A percentile compares a stretch with the other conserved stretches of the same genome.
These are phyloP conservation scores for Notolabrus celidotus DNA, from an alignment of 2,797 vertebrate genomes.

Conservation along the genomic window DNA sequence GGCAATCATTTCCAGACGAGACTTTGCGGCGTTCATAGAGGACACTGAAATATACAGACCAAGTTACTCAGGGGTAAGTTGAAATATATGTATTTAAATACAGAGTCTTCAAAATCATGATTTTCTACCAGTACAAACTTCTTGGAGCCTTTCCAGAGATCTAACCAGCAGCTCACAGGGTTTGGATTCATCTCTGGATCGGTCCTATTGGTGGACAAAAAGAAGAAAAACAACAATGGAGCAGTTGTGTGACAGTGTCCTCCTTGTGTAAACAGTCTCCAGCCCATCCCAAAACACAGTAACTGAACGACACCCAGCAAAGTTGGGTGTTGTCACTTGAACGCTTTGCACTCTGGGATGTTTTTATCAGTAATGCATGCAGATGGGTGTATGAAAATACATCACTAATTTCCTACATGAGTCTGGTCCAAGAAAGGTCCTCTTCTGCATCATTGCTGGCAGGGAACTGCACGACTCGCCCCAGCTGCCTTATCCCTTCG, in stretches of 20 bases:
- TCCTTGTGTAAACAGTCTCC: constrained; percentile 49
- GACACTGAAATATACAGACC: constrained; percentile 78
- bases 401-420: not conserved
- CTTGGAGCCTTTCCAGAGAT: constrained; percentile 86
- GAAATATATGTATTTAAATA: not conserved
- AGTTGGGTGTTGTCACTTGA: constrained; percentile 26
- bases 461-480: constrained; percentile 23
- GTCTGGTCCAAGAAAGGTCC: not conserved
- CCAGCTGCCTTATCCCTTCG: constrained; percentile 47
- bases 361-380: not conserved
- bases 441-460: constrained; percentile 31
- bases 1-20: constrained; percentile 85
- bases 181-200: constrained; percentile 68
- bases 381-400: constrained; percentile 4
- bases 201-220: constrained; percentile 81
- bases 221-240: constrained; percentile 57
- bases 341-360: constrained; percentile 21
- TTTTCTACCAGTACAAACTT: constrained; percentile 84
- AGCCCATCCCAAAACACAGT: constrained; percentile 29
- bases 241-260: constrained; percentile 47
- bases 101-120: not conserved
- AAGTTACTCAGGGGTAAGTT: not conserved
- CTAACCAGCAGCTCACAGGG: constrained; percentile 71
- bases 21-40: constrained; percentile 80
- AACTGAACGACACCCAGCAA: constrained; percentile 20